Base-by-base conservation (phyloP, 2,797 vertebrate genomes). In the Lepus townsendii region DNA sequence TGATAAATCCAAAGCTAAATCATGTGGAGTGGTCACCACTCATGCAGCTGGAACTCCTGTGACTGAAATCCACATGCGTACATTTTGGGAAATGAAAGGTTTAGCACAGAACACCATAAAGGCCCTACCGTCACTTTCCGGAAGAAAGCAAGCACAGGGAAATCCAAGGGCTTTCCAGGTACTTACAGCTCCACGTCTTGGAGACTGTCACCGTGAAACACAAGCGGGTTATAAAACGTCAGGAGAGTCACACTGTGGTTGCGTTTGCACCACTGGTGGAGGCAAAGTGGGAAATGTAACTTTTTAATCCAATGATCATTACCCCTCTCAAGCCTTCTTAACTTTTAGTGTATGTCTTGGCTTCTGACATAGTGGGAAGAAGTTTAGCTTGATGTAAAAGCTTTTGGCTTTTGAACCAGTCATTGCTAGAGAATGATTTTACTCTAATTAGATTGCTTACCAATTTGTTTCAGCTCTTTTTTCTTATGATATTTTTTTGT, bases 21-120 rank as follows among this genome's bases (percentile, higher is more conserved):
- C 47, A 54, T 8, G 30, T 11, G 60, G 27, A 30, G 47, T 32
- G 50, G 77, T 87, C 66, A 63, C 38, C 77, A 54, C 47, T 65
- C 76, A 22, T 82, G 22, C 32, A 71, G 16, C 52, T 30, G 30
- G 30, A 71, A 52, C 27, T 54, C 30, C 85, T 88, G 60, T 77
- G 79, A 80, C n/a, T 35, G 72, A 92, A 83, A 83, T 52, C 32
- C 38, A 69, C 84, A 89, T 14, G 69, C 1, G 0, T 14, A 8
- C 42, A 38, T 69, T 91, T 78, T 93, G 85, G 73, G 68, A 92
- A 90, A 77, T 68, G 73, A 93, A 38, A 84, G 42, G 47, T 83
- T 93, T 69, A 47, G 77, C 72, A 32, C 16, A 52, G 60, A 77
- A 52, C 5, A 38, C 24, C 7, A 12, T 65, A 79, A 94, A 73